phyloP scores from a whole-genome alignment of 2,113 vertebrate species.

The Agelaius tricolor region DNA sequence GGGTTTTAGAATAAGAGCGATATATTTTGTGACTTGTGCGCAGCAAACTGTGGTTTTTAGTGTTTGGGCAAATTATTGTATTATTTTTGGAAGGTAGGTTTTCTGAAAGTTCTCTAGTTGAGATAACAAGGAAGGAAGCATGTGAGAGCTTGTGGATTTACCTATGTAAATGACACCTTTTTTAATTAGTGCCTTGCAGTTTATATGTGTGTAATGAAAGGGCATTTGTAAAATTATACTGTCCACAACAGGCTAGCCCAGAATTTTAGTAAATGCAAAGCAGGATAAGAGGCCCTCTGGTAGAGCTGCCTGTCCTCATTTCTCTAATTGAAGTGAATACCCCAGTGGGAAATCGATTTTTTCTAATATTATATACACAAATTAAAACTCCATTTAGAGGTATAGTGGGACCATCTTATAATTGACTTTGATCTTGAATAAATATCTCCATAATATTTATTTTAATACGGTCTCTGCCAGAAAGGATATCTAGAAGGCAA shows the following conservation, averaged over 20 bases:
- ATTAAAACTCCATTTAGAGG: conserved; percentile 74
- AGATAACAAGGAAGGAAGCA: neutral
- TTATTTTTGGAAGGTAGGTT: neutral
- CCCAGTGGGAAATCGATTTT: conserved; percentile 52
- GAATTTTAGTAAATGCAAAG: conserved; percentile 6
- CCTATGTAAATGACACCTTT: neutral
- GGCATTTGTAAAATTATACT: conserved; percentile 27
- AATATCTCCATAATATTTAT: conserved; percentile 42
- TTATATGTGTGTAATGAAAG: conserved; percentile 8
- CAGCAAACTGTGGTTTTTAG: neutral
- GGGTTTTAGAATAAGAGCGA: neutral
- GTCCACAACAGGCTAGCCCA: neutral
- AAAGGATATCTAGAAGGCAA: conserved; percentile 23
- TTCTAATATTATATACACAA: conserved; percentile 70
- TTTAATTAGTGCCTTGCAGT: conserved; percentile 20
- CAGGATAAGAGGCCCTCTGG: conserved; percentile 18
- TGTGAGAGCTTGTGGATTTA: neutral
- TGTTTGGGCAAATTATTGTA: neutral
- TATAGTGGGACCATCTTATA: conserved; percentile 61
- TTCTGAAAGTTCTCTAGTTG: neutral
- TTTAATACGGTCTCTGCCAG: neutral
- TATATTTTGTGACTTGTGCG: neutral
- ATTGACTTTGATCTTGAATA: conserved; percentile 67
- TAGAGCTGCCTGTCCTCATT: conserved; percentile 63
- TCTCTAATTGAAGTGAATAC: conserved; percentile 65